phyloP scores from a whole-genome alignment of 2,888 invertebrate species.

The Xestia xanthographa region DNA sequence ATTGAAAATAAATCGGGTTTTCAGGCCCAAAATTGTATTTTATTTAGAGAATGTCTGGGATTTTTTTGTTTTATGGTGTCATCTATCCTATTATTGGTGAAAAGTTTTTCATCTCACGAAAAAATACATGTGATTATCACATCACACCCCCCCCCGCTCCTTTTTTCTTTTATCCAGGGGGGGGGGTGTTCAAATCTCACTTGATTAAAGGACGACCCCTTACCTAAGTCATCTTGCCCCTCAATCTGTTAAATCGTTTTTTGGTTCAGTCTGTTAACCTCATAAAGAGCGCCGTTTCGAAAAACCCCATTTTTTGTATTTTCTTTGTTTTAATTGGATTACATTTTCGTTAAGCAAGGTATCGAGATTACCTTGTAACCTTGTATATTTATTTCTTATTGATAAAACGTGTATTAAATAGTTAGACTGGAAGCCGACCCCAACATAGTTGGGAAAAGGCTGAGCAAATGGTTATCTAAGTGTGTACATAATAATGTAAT shows the following conservation, averaged over 20 bases:
- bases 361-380: background rate
- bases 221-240: background rate
- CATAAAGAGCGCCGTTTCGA: background rate
- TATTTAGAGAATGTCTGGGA: too few relatives aligned
- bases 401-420: background rate
- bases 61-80: too few relatives aligned
- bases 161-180: too few relatives aligned
- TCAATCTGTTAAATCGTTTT: background rate
- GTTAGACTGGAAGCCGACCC: background rate
- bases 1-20: too few relatives aligned
- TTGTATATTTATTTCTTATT: background rate
- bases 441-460: background rate
- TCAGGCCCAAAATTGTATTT: too few relatives aligned
- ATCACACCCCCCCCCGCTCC: too few relatives aligned
- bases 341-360: background rate
- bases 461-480: background rate
- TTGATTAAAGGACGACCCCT: too few relatives aligned
- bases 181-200: too few relatives aligned
- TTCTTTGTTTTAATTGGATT: background rate
- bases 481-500: constrained; percentile 26
- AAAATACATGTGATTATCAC: too few relatives aligned
- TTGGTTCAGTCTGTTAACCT: background rate
- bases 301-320: background rate
- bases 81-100: too few relatives aligned
- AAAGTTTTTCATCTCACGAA: too few relatives aligned